phyloP scores from a whole-genome alignment of 2,888 invertebrate species.

The Stenotaenia linearis region DNA sequence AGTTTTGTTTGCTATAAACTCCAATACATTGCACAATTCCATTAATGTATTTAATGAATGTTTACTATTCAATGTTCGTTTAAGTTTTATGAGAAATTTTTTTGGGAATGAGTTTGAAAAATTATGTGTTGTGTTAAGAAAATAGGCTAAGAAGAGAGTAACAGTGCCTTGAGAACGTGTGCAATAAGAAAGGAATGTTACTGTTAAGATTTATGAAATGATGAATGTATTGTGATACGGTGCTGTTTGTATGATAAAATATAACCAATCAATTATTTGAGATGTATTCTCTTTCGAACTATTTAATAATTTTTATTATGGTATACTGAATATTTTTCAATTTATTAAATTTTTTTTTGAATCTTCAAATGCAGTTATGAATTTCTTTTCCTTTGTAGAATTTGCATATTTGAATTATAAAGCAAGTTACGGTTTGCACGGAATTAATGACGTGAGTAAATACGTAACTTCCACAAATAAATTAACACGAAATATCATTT shows the following conservation, averaged over 20 bases:
- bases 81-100: neutral
- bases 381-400: no score
- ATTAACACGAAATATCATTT: no score
- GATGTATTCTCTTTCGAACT: neutral
- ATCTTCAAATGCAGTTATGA: no score
- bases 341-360: neutral
- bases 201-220: neutral
- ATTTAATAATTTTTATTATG: neutral
- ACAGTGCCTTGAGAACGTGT: neutral
- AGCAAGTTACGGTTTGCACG: no score
- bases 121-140: neutral
- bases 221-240: neutral
- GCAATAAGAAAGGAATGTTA: neutral
- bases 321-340: constrained; percentile 30
- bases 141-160: neutral
- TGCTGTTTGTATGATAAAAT: constrained; percentile 9
- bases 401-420: no score
- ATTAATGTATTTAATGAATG: neutral
- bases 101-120: neutral
- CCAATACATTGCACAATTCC: neutral
- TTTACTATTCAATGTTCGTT: neutral
- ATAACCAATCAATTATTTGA: neutral
- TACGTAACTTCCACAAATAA: no score
- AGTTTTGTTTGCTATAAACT: neutral
- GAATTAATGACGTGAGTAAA: no score